Percentiles rank a stretch among this genome's conserved stretches.
Evolutionary conservation across 1,140 invertebrate genomes (phyloP).

Genomic region (Calliphora vicina): DNA sequence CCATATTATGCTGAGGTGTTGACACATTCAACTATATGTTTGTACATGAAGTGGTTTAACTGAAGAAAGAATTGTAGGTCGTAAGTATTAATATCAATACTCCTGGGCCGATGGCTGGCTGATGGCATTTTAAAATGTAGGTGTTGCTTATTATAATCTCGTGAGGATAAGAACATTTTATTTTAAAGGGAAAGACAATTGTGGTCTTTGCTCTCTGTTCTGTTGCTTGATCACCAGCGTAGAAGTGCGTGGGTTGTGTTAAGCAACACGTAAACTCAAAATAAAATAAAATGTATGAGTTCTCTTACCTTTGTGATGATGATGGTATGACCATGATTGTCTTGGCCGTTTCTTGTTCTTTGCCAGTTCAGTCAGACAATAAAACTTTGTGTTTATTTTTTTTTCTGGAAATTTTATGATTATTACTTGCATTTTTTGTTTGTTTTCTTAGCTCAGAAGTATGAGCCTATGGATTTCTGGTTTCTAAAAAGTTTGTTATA

Average conservation of each 20-base stretch:
- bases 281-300: not conserved
- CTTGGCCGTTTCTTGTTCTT: not conserved
- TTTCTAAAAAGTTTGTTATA: slow-evolving; percentile 1
- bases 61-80: not conserved
- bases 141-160: slow-evolving; percentile 4
- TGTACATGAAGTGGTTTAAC: not conserved
- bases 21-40: not conserved
- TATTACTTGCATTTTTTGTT: slow-evolving; percentile 23
- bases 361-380: not conserved
- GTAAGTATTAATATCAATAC: not conserved
- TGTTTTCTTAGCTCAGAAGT: not conserved
- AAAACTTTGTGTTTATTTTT: not conserved
- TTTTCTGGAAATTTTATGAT: slow-evolving; percentile 19
- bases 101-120: not conserved
- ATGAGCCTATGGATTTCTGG: not conserved
- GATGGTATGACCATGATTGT: not conserved
- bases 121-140: not conserved
- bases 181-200: not conserved
- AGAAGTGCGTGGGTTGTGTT: slow-evolving; percentile 9
- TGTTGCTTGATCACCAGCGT: not conserved
- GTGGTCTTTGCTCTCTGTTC: not conserved
- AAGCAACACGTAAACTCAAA: not conserved
- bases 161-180: not conserved
- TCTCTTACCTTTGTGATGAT: not conserved
- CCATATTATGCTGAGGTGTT: not conserved